Evolutionary conservation across 2,113 vertebrate species (phyloP), one percentile per base, ranked within the genome.

Genomic region (Caloenas nicobarica): DNA sequence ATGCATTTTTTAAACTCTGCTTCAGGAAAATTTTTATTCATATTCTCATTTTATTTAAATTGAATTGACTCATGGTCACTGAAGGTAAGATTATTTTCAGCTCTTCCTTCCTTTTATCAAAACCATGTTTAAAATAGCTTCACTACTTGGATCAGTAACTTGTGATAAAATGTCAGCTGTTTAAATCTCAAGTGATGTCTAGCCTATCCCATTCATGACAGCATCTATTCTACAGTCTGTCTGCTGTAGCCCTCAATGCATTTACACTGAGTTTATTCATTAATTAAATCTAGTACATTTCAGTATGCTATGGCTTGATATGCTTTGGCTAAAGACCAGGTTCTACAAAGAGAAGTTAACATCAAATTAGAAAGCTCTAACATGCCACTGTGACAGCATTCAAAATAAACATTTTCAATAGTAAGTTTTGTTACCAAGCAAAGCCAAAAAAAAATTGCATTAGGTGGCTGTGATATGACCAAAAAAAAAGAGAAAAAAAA

Each of bases 31-130:
- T 77, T 86, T 93, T 83, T 88, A n/a, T 88, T 88, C 54, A 18
- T 73, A 44, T 74, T 51, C 34, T 70, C 18, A 28, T 87, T 89
- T 95, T 81, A 65, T 79, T 95, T 79, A 77, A 94, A 85, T 61
- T 42, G 3, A 91, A 68, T 89, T 82, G 62, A 79, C 53, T 85
- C 58, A 33, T 33, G 36, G 54, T 62, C 76, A 86, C 48, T 66
- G 68, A 56, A 62, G 12, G 22, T 17, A 58, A 61, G 24, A 48
- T 73, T 88, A 66, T 88, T 95, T 95, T 93, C 72, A 92, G 31
- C 22, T 95, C 68, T 86, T 74, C 54, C 28, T 92, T 61, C 34
- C 81, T 71, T 74, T 96, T 85, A 69, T 44, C 53, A 76, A 69
- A 89, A n/a, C 19, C 3, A 1, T 19, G 10, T 83, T 54, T 91